Evolutionary conservation across 2,113 vertebrate species (phyloP).

Genomic region (Puntigrus tetrazona): DNA sequence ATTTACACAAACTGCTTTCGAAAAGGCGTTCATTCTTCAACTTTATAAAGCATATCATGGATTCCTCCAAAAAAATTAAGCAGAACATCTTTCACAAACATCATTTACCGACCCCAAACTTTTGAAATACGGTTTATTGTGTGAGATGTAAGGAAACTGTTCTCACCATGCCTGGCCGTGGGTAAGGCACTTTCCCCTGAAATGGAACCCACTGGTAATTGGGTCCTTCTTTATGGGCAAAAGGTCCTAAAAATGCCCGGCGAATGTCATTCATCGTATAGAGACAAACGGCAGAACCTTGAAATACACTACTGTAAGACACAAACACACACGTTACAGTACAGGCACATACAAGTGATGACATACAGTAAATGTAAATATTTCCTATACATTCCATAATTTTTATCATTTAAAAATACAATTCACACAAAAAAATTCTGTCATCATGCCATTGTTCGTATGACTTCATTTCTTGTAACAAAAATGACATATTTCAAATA

Average conservation of each 20-base stretch:
- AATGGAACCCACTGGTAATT: constrained; percentile 97
- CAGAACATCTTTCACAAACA: background rate
- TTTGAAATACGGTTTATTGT: background rate
- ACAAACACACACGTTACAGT: constrained; percentile 16
- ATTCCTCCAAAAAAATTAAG: too few relatives aligned
- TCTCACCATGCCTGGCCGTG: constrained; percentile 94
- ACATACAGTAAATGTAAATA: background rate
- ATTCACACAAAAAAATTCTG: background rate
- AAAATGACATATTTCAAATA: too few relatives aligned
- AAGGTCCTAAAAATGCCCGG: constrained; percentile 94
- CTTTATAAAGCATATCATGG: background rate
- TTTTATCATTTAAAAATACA: background rate
- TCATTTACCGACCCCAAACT: background rate
- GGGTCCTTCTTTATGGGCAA: constrained; percentile 97
- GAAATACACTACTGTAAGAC: constrained; percentile 87
- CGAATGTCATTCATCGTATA: constrained; percentile 98
- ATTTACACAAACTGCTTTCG: background rate
- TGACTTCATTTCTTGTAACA: background rate
- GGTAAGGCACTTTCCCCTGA: constrained; percentile 95
- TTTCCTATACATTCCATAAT: background rate
- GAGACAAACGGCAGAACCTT: constrained; percentile 90
- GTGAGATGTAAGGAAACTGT: background rate
- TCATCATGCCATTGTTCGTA: background rate
- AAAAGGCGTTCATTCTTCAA: background rate
- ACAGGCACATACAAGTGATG: background rate